Percentiles rank a stretch among this genome's conserved stretches.
Evolutionary conservation across 1,140 invertebrate species (phyloP).

Genomic region (Mamestra configurata): DNA sequence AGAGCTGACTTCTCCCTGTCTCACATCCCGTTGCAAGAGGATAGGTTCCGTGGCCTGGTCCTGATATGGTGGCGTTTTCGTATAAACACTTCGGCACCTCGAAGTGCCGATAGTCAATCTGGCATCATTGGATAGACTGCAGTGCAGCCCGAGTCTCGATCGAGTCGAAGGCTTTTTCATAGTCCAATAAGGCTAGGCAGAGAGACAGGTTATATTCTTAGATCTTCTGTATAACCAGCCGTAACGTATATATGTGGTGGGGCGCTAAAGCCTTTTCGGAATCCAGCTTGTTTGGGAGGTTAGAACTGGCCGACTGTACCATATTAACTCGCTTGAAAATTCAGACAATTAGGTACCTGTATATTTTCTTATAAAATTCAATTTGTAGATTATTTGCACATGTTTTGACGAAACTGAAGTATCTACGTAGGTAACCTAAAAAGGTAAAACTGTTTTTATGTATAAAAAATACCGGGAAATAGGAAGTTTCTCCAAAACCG

Average conservation of each 20-base stretch:
- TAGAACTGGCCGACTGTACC: too few species aligned
- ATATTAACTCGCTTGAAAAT: too few species aligned
- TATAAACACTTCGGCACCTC: too few species aligned
- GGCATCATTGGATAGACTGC: background rate
- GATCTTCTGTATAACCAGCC: background rate
- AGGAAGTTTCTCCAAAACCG: background rate
- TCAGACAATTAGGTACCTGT: too few species aligned
- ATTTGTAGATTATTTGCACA: too few species aligned
- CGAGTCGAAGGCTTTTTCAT: background rate
- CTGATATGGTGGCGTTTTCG: too few species aligned
- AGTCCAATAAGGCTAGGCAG: background rate
- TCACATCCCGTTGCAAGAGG: too few species aligned
- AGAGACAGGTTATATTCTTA: background rate
- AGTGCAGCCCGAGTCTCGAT: background rate
- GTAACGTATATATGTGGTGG: background rate
- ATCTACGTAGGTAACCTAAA: background rate
- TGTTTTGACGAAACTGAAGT: background rate
- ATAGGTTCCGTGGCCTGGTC: too few species aligned
- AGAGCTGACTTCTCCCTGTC: too few species aligned
- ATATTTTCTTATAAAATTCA: too few species aligned
- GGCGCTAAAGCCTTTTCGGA: background rate
- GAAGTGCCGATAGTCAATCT: too few species aligned
- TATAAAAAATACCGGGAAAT: background rate
- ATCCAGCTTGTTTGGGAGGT: background rate
- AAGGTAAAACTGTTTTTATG: background rate